Evolutionary conservation across 2,888 invertebrate species (phyloP).

Genomic region (Aphodius granarius): DNA sequence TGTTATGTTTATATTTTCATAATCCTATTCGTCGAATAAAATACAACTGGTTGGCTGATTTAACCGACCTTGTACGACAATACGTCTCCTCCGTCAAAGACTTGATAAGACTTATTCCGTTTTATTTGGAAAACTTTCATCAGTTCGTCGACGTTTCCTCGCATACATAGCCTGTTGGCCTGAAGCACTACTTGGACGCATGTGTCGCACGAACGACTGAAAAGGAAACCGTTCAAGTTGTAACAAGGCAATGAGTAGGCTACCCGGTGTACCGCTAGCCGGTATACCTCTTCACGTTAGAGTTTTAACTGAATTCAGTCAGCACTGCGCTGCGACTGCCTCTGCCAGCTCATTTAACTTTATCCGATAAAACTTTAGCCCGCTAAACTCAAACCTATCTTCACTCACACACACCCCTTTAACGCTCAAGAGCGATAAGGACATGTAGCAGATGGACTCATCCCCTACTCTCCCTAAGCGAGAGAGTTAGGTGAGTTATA

Average conservation of each 20-base stretch:
- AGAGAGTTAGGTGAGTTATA: not conserved
- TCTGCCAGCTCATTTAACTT: conserved; percentile 46
- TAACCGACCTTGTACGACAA: too few relatives aligned
- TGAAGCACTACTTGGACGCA: not conserved
- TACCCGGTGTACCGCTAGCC: not conserved
- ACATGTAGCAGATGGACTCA: not conserved
- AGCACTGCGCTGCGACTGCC: conserved; percentile 30
- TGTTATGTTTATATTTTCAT: too few relatives aligned
- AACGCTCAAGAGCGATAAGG: not conserved
- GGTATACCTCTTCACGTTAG: not conserved
- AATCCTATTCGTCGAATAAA: too few relatives aligned
- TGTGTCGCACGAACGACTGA: not conserved
- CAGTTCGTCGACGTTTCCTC: too few relatives aligned
- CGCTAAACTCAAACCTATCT: conserved; percentile 39
- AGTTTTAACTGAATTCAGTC: conserved; percentile 15
- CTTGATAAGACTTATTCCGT: too few relatives aligned
- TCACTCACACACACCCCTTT: conserved; percentile 19
- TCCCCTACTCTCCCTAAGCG: not conserved
- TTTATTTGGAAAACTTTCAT: too few relatives aligned
- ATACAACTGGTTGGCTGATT: too few relatives aligned
- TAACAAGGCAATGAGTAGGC: not conserved
- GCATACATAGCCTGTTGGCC: too few relatives aligned
- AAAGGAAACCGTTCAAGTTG: not conserved
- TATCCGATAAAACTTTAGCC: conserved; percentile 43
- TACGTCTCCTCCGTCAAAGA: too few relatives aligned